Base-by-base conservation (phyloP, 1,140 invertebrate genomes). In the Samia ricini region DNA sequence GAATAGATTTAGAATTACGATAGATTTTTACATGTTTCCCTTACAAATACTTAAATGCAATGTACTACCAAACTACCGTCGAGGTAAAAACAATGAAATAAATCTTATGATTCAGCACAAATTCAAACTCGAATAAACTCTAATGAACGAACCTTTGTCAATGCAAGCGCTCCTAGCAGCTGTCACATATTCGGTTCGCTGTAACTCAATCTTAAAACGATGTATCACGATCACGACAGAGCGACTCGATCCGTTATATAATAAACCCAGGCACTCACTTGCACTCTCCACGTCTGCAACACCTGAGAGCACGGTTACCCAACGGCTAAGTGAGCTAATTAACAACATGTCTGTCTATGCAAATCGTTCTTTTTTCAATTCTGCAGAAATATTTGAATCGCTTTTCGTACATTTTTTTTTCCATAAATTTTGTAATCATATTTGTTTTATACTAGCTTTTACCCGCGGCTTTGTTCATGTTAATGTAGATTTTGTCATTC, bases 191-290 rank as follows among this genome's bases (percentile, higher is more conserved):
- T 42, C 33, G 33, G 33, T 12, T 22, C 52, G 6, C 12, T 55
- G 52, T 55, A 55, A n/a, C 56, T 5, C 26, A n/a, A 60, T 29
- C 59, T 19, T 57, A 66, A 36, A 8, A 33, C 54, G 64, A 61
- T 61, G 64, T 60, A 66, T 59, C 49, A 56, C 21, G 60, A 66
- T 60, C 59, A 55, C 26, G 12, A 49, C 36, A 66, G 61, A 58
- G 60, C 26, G 12, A 49, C 36, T 6, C 48, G 33, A 61, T 66
- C 55, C 60, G n/a, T n/a, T n/a, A n/a, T n/a, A n/a, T n/a, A n/a
- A 58, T 61, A 66, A 66, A 15, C 8, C 51, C 12, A 15, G 12
- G 26, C 60, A 33, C 50, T 60, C 20, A 62, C 59, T n/a, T n/a
- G n/a, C n/a, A 60, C 61, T 65, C 63, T 22, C 58, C 63, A 15